Conservation (phyloP, 2,797 vertebrate genomes). For the Adrianichthys oophorus region DNA sequence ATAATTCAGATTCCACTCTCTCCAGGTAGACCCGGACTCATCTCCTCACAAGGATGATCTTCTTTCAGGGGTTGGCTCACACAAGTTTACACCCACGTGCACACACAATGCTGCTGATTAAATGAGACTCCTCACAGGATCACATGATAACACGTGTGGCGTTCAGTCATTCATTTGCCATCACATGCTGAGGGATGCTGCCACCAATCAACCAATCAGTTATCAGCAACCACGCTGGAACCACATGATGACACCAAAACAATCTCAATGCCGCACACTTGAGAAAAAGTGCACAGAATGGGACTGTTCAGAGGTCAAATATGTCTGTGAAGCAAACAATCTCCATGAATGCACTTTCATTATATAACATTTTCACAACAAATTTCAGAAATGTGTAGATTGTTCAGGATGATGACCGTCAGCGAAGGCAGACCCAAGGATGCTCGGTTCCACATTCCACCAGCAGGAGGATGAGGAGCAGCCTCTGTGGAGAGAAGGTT, state of each 20-base stretch:
- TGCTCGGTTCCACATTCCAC: too few relatives aligned
- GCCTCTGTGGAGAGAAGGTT: too few relatives aligned
- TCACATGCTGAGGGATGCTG: conserved; percentile 50
- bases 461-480: too few relatives aligned
- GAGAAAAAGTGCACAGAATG: too few relatives aligned
- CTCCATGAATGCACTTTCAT: too few relatives aligned
- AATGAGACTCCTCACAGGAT: conserved; percentile 39
- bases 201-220: conserved; percentile 62
- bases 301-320: too few relatives aligned
- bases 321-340: too few relatives aligned
- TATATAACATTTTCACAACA: too few relatives aligned
- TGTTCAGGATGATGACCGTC: too few relatives aligned
- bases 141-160: conserved; percentile 50
- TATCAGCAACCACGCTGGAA: conserved; percentile 41
- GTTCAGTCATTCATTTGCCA: conserved; percentile 35
- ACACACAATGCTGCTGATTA: conserved; percentile 19
- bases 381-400: too few relatives aligned
- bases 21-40: not conserved
- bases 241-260: conserved; percentile 24
- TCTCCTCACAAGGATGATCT: not conserved
- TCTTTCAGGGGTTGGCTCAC: not conserved
- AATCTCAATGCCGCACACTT: too few relatives aligned
- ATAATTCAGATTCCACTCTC: not conserved
- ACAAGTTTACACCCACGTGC: not conserved
- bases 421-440: too few relatives aligned